phyloP scores from a whole-genome alignment of 2,113 vertebrate species.

The Eurypyga helias region DNA sequence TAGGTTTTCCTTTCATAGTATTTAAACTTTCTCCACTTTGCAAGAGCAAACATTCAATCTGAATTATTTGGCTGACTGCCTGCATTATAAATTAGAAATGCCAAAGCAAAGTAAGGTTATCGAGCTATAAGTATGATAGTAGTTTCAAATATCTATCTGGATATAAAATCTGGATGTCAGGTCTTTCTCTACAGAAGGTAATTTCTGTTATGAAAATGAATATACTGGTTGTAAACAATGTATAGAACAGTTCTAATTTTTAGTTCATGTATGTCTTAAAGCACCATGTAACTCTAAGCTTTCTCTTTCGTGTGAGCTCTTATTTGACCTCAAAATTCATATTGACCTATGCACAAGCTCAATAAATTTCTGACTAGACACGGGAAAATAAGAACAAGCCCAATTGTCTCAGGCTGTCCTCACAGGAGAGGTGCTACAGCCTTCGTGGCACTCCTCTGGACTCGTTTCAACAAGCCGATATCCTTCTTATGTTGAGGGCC shows the following conservation, averaged over 20 bases:
- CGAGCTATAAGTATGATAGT: conserved; percentile 27
- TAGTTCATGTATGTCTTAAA: background rate
- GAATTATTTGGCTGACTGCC: conserved; percentile 45
- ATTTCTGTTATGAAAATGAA: background rate
- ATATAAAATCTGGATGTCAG: background rate
- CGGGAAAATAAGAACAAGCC: background rate
- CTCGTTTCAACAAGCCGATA: no score
- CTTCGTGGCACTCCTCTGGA: no score
- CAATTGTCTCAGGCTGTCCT: no score
- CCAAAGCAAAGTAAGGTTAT: background rate
- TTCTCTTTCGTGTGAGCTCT: background rate
- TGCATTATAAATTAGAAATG: conserved; percentile 40
- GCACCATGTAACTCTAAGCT: rapidly evolving
- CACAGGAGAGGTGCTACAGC: no score
- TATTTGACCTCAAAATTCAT: background rate
- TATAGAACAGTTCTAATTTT: background rate
- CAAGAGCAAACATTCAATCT: background rate
- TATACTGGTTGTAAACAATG: background rate
- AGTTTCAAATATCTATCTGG: background rate
- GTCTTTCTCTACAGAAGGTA: background rate
- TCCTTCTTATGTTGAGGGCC: no score
- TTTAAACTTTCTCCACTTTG: background rate
- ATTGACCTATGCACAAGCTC: background rate
- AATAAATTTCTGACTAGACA: background rate
- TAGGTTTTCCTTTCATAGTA: background rate